These are phyloP conservation scores for Stegodyphus mimosarum DNA, from an alignment of 1,140 invertebrate genomes.

Conservation along the genomic window DNA sequence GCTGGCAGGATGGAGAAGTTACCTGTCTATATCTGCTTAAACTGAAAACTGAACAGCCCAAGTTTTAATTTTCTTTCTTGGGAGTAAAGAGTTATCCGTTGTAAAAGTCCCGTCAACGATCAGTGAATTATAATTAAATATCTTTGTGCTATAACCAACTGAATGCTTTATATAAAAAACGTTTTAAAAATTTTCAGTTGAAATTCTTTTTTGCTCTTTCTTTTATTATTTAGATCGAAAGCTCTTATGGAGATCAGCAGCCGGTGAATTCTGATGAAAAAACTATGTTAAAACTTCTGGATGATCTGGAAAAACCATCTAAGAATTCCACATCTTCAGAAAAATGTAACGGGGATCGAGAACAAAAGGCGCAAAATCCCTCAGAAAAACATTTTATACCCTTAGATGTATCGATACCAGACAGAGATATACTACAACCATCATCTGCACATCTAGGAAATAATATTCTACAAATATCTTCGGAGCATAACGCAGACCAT, in stretches of 20 bases:
- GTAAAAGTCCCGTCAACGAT: no score
- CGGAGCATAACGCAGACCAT: background rate
- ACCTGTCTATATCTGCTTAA: no score
- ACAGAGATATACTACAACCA: background rate
- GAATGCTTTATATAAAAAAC: no score
- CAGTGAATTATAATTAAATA: no score
- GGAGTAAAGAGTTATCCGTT: no score
- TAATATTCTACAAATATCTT: slow-evolving; percentile 39
- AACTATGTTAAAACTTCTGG: slow-evolving; percentile 30
- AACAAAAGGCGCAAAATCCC: background rate
- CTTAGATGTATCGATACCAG: slow-evolving; percentile 28
- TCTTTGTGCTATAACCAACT: no score
- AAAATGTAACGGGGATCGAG: background rate
- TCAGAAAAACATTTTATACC: slow-evolving; percentile 41
- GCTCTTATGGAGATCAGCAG: slow-evolving; percentile 45
- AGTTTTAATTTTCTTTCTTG: no score
- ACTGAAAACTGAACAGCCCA: no score
- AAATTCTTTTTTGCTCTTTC: background rate
- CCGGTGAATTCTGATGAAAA: slow-evolving; percentile 42
- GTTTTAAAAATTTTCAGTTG: background rate
- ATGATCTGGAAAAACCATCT: slow-evolving; percentile 23
- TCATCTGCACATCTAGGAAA: slow-evolving; percentile 9
- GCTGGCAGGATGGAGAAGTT: no score
- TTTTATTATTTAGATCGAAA: slow-evolving; percentile 10
- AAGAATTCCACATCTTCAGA: background rate